Conservation (phyloP, 2,113 vertebrate genomes). For the Cyanistes caeruleus region DNA sequence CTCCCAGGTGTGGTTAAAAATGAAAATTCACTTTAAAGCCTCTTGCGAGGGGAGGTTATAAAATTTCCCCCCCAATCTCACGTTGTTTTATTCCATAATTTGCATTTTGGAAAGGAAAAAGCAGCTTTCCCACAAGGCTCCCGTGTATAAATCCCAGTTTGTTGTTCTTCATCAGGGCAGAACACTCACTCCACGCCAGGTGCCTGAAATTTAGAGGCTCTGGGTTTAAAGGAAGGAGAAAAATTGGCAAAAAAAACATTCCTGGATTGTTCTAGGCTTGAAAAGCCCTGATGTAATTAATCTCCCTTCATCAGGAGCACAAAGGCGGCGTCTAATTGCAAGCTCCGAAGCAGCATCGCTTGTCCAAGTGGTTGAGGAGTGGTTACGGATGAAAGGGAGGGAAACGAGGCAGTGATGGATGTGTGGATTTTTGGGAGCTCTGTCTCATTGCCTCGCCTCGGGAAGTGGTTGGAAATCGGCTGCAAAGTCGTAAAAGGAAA, state of each 20-base stretch:
- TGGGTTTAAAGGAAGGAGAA: constrained; percentile 7
- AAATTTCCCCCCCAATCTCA: not conserved
- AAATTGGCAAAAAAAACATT: not conserved
- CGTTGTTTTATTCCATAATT: not conserved
- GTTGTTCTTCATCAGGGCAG: not conserved
- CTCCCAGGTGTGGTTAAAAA: not conserved
- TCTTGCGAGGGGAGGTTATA: not conserved
- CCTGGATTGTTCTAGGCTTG: constrained; percentile 24
- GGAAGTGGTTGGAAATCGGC: constrained; percentile 17
- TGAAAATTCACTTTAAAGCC: not conserved
- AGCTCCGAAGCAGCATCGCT: constrained; percentile 33
- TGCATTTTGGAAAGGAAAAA: constrained; percentile 33
- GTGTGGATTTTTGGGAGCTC: constrained; percentile 32
- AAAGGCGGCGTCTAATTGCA: constrained; percentile 48
- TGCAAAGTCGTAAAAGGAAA: constrained; percentile 66
- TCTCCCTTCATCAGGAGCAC: constrained; percentile 54
- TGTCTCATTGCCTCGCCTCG: constrained; percentile 24
- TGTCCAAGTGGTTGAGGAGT: constrained; percentile 48
- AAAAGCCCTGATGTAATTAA: constrained; percentile 65
- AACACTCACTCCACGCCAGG: constrained; percentile 15
- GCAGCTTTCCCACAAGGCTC: constrained; percentile 13
- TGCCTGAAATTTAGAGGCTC: constrained; percentile 1
- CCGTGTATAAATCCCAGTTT: constrained; percentile 31
- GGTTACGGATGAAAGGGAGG: constrained; percentile 44
- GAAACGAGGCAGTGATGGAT: constrained; percentile 60